Evolutionary conservation across 2,797 vertebrate genomes (phyloP).

Genomic region (Natrix natrix): DNA sequence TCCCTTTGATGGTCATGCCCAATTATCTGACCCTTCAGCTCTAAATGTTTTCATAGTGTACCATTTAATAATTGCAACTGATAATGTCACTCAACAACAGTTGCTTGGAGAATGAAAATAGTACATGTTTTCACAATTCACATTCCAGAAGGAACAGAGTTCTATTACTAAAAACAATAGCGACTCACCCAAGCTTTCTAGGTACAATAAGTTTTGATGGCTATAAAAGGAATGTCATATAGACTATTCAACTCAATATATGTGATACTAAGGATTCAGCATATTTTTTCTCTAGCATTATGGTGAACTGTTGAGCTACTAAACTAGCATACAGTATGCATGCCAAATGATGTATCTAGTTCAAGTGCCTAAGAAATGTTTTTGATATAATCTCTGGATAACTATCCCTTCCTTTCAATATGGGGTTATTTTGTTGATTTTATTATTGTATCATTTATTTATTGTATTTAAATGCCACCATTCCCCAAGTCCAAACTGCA

Average conservation of each 20-base stretch:
- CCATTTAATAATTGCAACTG: conserved; percentile 61
- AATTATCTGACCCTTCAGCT: not conserved
- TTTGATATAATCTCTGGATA: not conserved
- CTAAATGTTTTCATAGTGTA: conserved; percentile 49
- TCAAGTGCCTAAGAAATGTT: not conserved
- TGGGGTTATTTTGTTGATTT: not conserved
- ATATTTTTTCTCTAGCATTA: conserved; percentile 27
- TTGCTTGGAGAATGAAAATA: conserved; percentile 65
- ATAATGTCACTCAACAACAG: conserved; percentile 70
- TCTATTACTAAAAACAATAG: conserved; percentile 71
- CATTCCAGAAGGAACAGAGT: conserved; percentile 67
- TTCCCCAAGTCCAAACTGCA: not conserved
- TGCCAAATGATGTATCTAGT: not conserved
- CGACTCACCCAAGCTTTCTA: conserved; percentile 55
- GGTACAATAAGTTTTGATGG: conserved; percentile 57
- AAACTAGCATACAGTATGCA: not conserved
- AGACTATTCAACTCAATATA: conserved; percentile 38
- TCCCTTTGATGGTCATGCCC: not conserved
- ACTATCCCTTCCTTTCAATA: not conserved
- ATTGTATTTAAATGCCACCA: not conserved
- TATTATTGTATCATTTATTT: not conserved
- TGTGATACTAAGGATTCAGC: conserved; percentile 13
- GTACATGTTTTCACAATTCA: conserved; percentile 61
- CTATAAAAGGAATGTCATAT: conserved; percentile 49
- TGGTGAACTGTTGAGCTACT: conserved; percentile 10